Conservation (phyloP, 2,797 vertebrate genomes). For the Channallabes apus region DNA sequence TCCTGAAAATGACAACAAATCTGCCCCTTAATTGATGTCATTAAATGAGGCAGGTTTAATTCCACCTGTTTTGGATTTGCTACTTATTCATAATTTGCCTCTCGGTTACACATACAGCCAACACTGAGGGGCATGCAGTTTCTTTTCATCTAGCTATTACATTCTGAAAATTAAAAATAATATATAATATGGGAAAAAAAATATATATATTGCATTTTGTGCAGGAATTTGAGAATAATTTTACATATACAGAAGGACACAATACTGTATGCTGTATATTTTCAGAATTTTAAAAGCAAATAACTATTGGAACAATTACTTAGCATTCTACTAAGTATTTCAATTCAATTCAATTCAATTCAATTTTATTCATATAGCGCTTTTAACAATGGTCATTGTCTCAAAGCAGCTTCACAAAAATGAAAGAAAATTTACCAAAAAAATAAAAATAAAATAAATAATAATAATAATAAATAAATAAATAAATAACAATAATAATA, state of each 20-base stretch:
- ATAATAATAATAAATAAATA: too few relatives aligned
- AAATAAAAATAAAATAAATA: too few relatives aligned
- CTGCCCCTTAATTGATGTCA: constrained; percentile 59
- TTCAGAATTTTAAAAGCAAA: background rate
- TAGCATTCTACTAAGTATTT: background rate
- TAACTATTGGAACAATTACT: background rate
- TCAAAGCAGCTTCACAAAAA: too few relatives aligned
- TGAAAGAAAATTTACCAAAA: too few relatives aligned
- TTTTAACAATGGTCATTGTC: too few relatives aligned
- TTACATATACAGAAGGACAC: background rate
- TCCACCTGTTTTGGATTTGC: constrained; percentile 46
- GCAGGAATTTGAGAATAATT: background rate
- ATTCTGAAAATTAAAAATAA: constrained; percentile 26
- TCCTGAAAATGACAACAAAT: constrained; percentile 56
- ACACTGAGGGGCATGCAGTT: constrained; percentile 20
- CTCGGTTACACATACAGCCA: constrained; percentile 45
- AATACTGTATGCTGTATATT: background rate
- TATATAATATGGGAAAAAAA: background rate
- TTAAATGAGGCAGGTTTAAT: constrained; percentile 48
- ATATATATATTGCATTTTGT: constrained; percentile 5
- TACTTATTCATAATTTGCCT: constrained; percentile 52
- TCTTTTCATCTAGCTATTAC: constrained; percentile 45
- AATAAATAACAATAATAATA: too few relatives aligned
- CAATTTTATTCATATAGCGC: too few relatives aligned
- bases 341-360: too few relatives aligned